phyloP scores from a whole-genome alignment of 2,113 vertebrate species.

The Varanus salvator region DNA sequence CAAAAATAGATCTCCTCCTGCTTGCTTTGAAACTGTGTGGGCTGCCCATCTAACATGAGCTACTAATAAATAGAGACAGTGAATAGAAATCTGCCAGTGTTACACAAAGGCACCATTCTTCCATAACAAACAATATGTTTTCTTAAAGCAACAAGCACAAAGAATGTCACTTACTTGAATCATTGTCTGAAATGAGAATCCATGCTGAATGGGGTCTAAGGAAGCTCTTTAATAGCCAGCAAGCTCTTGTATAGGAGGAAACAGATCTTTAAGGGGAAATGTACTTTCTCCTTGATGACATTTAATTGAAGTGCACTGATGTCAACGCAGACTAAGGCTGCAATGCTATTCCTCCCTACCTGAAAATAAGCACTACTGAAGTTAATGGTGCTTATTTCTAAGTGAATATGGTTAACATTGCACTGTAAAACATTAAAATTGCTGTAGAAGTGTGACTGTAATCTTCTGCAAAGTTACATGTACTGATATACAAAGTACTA shows the following conservation, averaged over 20 bases:
- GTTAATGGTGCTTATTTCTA: not conserved
- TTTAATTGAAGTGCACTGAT: conserved; percentile 27
- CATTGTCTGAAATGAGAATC: not conserved
- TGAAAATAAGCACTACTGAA: not conserved
- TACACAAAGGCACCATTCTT: not conserved
- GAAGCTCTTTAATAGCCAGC: not conserved
- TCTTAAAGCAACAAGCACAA: not conserved
- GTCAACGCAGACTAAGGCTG: not conserved
- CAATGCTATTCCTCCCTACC: not conserved
- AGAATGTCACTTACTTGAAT: not conserved
- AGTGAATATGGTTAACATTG: not conserved
- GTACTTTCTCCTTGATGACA: not conserved
- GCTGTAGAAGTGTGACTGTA: not conserved
- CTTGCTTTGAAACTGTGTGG: not conserved
- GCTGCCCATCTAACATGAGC: not conserved
- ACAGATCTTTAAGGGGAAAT: not conserved
- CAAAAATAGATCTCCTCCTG: not conserved
- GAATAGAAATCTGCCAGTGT: conserved; percentile 38
- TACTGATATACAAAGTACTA: not conserved
- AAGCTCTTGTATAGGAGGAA: conserved; percentile 22
- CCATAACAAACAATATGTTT: conserved; percentile 1
- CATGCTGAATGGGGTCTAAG: not conserved
- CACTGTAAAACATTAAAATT: not conserved
- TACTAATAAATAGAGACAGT: conserved; percentile 31
- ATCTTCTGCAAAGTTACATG: not conserved